Evolutionary conservation across 2,113 vertebrate genomes (phyloP).

Genomic region (Noctilio leporinus): DNA sequence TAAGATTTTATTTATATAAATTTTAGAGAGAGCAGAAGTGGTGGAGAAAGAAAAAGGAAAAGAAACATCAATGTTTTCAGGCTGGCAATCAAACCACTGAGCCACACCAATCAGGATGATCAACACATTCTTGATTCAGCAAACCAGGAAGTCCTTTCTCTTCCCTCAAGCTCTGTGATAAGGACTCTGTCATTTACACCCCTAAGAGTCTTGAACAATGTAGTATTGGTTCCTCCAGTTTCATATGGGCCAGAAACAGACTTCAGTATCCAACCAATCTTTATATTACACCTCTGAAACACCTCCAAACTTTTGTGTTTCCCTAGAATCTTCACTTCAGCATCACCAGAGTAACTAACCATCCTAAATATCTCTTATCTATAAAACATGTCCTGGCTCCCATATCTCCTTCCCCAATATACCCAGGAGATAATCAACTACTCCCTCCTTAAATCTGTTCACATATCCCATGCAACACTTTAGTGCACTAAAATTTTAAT

Average conservation of each 20-base stretch:
- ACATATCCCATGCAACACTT: not conserved
- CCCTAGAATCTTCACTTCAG: not conserved
- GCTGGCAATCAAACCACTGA: too few relatives aligned
- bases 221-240: not conserved
- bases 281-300: not conserved
- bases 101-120: not conserved
- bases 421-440: not conserved
- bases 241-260: not conserved
- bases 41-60: too few relatives aligned
- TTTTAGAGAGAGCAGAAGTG: too few relatives aligned
- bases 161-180: not conserved
- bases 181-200: not conserved
- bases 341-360: not conserved
- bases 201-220: not conserved
- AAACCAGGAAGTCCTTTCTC: not conserved
- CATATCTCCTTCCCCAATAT: not conserved
- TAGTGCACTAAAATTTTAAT: not conserved
- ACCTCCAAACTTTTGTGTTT: not conserved
- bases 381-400: not conserved
- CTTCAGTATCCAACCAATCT: not conserved
- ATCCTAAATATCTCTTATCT: not conserved
- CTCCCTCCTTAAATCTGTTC: not conserved
- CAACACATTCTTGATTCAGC: not conserved
- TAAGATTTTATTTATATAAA: not conserved
- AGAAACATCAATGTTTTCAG: too few relatives aligned